Percentiles rank a stretch among this genome's conserved stretches.
phyloP scores from a whole-genome alignment of 2,888 invertebrate species.

The Aquatica leii region DNA sequence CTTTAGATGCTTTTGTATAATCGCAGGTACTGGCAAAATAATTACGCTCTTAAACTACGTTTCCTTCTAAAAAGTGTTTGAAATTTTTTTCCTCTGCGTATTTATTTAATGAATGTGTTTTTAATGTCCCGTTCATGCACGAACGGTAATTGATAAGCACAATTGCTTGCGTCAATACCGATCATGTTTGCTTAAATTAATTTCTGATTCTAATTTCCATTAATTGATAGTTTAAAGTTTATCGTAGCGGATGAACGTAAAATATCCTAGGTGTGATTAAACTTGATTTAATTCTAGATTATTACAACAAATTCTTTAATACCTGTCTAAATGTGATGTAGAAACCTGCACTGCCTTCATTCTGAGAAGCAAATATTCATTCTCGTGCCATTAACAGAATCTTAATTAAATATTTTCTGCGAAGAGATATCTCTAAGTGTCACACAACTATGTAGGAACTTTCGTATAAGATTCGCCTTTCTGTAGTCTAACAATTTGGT shows the following conservation, averaged over 20 bases:
- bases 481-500: slow-evolving; percentile 40
- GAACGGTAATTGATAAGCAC: no score
- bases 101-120: no score
- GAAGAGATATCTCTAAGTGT: slow-evolving; percentile 61
- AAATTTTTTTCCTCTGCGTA: no score
- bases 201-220: slow-evolving; percentile 9
- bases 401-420: slow-evolving; percentile 62
- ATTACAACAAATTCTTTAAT: slow-evolving; percentile 37
- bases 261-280: slow-evolving; percentile 14
- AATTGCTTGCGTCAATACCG: no score
- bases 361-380: slow-evolving; percentile 53
- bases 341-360: slow-evolving; percentile 52
- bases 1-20: slow-evolving; percentile 21
- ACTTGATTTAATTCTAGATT: slow-evolving; percentile 34
- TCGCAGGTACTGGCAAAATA: slow-evolving; percentile 11
- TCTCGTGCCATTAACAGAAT: slow-evolving; percentile 57
- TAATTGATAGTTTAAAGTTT: slow-evolving; percentile 13
- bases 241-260: slow-evolving; percentile 4
- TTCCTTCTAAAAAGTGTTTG: neutral
- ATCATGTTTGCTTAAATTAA: neutral
- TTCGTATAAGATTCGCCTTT: slow-evolving; percentile 38
- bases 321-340: slow-evolving; percentile 39
- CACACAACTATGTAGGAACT: slow-evolving; percentile 60
- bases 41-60: neutral
- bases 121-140: no score